phyloP scores from a whole-genome alignment of 2,113 vertebrate species.

The Grammomys dolichurus region DNA sequence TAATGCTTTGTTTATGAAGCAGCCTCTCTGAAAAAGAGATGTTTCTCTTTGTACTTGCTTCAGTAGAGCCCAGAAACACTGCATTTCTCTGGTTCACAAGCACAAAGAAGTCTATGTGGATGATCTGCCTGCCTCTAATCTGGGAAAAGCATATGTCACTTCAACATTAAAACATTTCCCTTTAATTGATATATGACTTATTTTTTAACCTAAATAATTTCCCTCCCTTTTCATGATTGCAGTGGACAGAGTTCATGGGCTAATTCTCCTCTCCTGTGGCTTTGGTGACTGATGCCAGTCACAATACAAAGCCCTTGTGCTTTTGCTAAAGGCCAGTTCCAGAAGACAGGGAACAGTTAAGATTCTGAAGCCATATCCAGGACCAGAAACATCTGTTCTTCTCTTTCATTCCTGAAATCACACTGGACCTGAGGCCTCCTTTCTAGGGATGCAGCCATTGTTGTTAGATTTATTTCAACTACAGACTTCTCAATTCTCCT shows the following conservation, averaged over 20 bases:
- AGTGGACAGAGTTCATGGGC: not conserved
- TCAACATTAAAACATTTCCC: not conserved
- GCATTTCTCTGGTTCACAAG: conserved; percentile 12
- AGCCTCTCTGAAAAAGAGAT: not conserved
- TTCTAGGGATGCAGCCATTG: conserved; percentile 82
- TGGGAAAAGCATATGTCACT: conserved; percentile 21
- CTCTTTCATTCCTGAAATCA: conserved; percentile 73
- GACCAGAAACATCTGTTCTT: conserved; percentile 73
- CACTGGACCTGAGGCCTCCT: conserved; percentile 61
- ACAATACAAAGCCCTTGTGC: not conserved
- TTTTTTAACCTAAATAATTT: conserved; percentile 49
- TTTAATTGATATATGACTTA: conserved; percentile 2
- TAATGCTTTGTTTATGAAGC: conserved; percentile 67
- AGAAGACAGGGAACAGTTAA: conserved; percentile 37
- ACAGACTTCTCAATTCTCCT: conserved; percentile 78
- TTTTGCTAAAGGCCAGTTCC: conserved; percentile 21
- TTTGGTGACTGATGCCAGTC: conserved; percentile 62
- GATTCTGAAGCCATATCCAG: conserved; percentile 57
- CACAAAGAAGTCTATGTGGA: conserved; percentile 46
- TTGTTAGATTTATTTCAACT: conserved; percentile 82
- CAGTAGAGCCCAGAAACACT: not conserved
- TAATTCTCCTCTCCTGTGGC: not conserved
- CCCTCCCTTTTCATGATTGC: conserved; percentile 47
- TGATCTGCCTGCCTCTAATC: not conserved
- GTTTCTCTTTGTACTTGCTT: conserved; percentile 7